These are phyloP conservation scores for Petaurus breviceps DNA, from an alignment of 2,113 vertebrate genomes.

Conservation along the genomic window DNA sequence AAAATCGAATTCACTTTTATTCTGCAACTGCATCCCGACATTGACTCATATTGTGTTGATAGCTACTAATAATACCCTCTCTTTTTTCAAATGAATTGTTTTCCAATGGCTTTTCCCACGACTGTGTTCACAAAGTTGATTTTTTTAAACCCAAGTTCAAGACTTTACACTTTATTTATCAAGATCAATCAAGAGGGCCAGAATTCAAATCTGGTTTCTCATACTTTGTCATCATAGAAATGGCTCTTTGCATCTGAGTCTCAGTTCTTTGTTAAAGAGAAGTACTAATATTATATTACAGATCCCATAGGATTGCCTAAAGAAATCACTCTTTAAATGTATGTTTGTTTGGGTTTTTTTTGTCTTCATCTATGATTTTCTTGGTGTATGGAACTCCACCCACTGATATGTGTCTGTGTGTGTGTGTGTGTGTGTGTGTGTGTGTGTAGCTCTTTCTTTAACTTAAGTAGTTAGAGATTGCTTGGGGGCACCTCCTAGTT, in stretches of 20 bases:
- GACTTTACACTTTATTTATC: not conserved
- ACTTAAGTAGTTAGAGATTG: not conserved
- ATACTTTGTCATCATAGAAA: not conserved
- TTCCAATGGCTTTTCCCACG: not conserved
- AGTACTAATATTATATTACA: not conserved
- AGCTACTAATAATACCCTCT: not conserved
- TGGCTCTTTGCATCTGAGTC: not conserved
- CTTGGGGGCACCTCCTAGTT: not conserved
- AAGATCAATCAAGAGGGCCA: not conserved
- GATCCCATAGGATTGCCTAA: not conserved
- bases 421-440: no score
- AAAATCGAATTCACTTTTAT: not conserved
- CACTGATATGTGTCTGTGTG: not conserved
- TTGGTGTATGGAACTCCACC: not conserved
- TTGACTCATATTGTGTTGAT: not conserved
- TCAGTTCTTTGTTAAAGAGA: not conserved
- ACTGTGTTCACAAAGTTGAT: not conserved
- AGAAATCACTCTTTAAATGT: not conserved
- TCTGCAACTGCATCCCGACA: not conserved
- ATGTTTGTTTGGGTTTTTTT: not conserved
- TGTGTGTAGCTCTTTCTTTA: not conserved
- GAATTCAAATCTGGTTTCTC: not conserved
- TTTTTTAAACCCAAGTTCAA: not conserved
- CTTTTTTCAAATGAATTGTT: not conserved
- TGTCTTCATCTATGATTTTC: not conserved